phyloP scores from a whole-genome alignment of 2,888 invertebrate genomes.

The Rugalucina vietnamica region DNA sequence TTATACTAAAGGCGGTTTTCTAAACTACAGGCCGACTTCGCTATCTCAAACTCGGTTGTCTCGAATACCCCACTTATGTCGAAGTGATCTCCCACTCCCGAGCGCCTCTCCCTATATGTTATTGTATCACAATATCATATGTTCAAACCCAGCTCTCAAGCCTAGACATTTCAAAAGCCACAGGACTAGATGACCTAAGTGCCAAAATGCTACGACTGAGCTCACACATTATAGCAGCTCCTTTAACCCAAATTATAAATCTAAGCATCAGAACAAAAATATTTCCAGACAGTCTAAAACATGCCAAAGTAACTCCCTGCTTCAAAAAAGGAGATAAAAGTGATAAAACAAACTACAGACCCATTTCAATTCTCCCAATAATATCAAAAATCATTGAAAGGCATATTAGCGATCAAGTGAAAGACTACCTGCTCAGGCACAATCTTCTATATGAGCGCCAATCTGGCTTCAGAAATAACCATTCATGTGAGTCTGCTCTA shows the following conservation, averaged over 20 bases:
- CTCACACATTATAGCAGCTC: not conserved
- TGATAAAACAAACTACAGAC: not conserved
- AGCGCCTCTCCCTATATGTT: too few relatives aligned
- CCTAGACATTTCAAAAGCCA: not conserved
- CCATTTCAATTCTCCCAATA: not conserved
- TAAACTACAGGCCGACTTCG: too few relatives aligned
- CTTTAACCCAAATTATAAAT: constrained; percentile 10
- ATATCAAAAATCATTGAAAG: constrained; percentile 2
- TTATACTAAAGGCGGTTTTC: too few relatives aligned
- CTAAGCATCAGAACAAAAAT: constrained; percentile 5
- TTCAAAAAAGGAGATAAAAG: not conserved
- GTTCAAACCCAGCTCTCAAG: not conserved
- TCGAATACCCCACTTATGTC: too few relatives aligned
- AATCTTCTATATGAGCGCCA: not conserved
- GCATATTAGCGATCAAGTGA: not conserved
- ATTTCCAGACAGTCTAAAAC: constrained; percentile 9
- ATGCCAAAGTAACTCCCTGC: not conserved
- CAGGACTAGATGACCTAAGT: constrained; percentile 16
- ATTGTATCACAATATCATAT: not conserved
- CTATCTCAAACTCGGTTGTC: too few relatives aligned
- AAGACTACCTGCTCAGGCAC: not conserved
- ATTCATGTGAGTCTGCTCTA: too few relatives aligned
- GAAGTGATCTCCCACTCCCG: too few relatives aligned
- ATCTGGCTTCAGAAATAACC: too few relatives aligned
- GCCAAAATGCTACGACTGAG: not conserved